Percentiles rank a stretch among this genome's conserved stretches.
phyloP scores from a whole-genome alignment of 2,888 invertebrate species.

The Drosophila subquinaria region DNA sequence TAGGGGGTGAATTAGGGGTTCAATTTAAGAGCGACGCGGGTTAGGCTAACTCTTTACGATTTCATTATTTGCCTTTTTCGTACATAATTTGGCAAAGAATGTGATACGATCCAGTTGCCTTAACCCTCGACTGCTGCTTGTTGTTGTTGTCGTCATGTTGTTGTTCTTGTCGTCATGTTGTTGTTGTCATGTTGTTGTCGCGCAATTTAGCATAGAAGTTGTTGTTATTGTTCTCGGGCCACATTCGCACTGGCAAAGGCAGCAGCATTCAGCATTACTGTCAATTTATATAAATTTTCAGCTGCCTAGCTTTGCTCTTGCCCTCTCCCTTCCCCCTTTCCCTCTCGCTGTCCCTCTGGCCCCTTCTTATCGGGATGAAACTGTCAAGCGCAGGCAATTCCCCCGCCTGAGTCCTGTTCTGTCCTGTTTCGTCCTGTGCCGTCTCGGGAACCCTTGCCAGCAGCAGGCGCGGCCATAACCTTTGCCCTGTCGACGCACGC shows the following conservation, averaged over 20 bases:
- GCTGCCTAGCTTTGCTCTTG: slow-evolving; percentile 30
- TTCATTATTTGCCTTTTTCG: slow-evolving; percentile 76
- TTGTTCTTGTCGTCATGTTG: slow-evolving; percentile 56
- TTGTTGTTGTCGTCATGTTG: slow-evolving; percentile 23
- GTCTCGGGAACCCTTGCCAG: slow-evolving; percentile 59
- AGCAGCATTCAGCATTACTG: slow-evolving; percentile 70
- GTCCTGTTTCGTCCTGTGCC: not conserved
- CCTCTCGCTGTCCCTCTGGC: not conserved
- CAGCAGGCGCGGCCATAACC: slow-evolving; percentile 64
- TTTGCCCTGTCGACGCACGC: slow-evolving; percentile 58
- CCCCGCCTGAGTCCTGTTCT: slow-evolving; percentile 5
- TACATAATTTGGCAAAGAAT: slow-evolving; percentile 75
- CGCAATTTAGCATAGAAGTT: slow-evolving; percentile 63
- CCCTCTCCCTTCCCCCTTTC: not conserved
- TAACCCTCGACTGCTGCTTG: slow-evolving; percentile 8
- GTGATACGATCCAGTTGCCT: slow-evolving; percentile 57
- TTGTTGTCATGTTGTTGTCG: slow-evolving; percentile 54
- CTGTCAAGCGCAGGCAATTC: slow-evolving; percentile 58
- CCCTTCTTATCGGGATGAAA: slow-evolving; percentile 47
- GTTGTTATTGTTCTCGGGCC: slow-evolving; percentile 55
- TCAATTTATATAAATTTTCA: slow-evolving; percentile 78
- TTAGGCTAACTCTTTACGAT: slow-evolving; percentile 74
- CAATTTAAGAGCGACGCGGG: slow-evolving; percentile 24
- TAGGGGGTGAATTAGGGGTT: slow-evolving; percentile 13
- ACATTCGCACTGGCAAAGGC: slow-evolving; percentile 24